A percentile compares a stretch with the other conserved stretches of the same genome.
Evolutionary conservation across 2,888 invertebrate species (phyloP).

Genomic region (Monochamus alternatus): DNA sequence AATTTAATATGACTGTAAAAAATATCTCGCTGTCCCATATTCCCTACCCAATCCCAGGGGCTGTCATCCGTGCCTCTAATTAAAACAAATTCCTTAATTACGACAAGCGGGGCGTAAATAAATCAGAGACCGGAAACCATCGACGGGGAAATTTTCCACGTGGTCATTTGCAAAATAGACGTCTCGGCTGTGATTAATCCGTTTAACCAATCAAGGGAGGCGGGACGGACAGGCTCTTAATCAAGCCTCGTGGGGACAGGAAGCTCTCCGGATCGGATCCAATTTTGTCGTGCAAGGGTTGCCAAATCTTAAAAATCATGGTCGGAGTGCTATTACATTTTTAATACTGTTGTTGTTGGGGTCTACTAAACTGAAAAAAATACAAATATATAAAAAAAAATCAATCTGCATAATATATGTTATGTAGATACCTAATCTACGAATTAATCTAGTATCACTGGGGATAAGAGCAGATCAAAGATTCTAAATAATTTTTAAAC

Average conservation of each 20-base stretch:
- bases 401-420: no score
- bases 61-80: constrained; percentile 12
- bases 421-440: no score
- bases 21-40: background rate
- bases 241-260: constrained; percentile 50
- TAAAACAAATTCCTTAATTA: constrained; percentile 23
- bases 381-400: no score
- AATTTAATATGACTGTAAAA: background rate
- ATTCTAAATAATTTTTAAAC: no score
- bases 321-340: no score
- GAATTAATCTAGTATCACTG: no score
- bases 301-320: constrained; percentile 48
- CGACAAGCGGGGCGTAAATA: constrained; percentile 17
- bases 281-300: constrained; percentile 46
- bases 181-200: constrained; percentile 43
- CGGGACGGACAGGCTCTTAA: constrained; percentile 46
- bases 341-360: no score
- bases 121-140: constrained; percentile 2
- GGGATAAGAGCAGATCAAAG: no score
- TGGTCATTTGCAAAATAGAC: constrained; percentile 38
- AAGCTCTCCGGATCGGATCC: constrained; percentile 50
- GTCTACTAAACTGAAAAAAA: no score
- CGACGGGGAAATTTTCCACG: constrained; percentile 24
- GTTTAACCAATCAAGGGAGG: constrained; percentile 52
- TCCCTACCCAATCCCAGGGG: background rate